Base-by-base conservation (phyloP, 2,113 vertebrate genomes). In the Tursiops truncatus region DNA sequence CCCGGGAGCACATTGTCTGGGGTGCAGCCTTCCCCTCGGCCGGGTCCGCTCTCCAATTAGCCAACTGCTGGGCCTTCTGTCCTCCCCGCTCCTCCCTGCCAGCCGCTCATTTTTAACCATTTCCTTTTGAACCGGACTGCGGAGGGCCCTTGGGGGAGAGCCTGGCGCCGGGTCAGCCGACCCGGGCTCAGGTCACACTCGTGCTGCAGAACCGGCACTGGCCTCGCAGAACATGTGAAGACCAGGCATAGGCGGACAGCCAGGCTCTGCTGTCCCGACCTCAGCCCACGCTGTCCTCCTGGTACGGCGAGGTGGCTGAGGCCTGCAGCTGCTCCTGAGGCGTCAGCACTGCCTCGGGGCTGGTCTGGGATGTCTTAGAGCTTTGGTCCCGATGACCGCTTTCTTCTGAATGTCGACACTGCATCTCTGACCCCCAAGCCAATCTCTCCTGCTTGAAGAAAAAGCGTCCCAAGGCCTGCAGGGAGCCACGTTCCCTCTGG, bases 1-100 rank as follows among this genome's bases (percentile, higher is more conserved):
- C 84, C 74, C 58, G 0, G 41, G 98, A 98, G 98, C 98, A 98
- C 98, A 99, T 98, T 99, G 99, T 99, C 98, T 96, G 93, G 95
- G 96, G 90, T 95, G 94, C 93, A 97, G 94, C 97, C 97, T 97
- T 96, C 97, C 98, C 98, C 98, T 98, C 91, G 84, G 92, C 96
- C 26, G 88, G 98, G 96, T 97, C 98, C 97, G 96, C 97, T 97
- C 98, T 98, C 98, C 99, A 99, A 99, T 99, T 99, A 99, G 99
- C 99, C 98, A 93, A 98, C 98, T 93, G 97, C 98, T 98, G 98
- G 97, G 98, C 95, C 56, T 91, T 96, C 97, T 96, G 95, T 96
- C 95, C 95, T 89, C 96, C 95, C 96, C 93, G 97, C 97, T 98
- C 98, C 97, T 98, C 98, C 99, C 99, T 98, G 98, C 93, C 93